Evolutionary conservation across 2,888 invertebrate genomes (phyloP).

Genomic region (Eupithecia exiguata): DNA sequence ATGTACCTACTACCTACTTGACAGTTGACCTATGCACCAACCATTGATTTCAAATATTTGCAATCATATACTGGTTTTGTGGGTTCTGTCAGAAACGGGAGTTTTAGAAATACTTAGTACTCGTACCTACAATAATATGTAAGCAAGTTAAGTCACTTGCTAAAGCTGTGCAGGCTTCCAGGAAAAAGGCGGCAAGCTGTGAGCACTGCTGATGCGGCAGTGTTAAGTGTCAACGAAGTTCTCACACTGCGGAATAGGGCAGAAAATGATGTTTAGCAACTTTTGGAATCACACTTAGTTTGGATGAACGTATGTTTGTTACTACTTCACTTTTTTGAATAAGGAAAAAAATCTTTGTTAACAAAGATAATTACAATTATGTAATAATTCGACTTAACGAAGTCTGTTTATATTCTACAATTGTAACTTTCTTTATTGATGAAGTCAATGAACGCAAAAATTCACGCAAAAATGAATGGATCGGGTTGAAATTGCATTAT

Average conservation of each 20-base stretch:
- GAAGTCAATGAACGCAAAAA: no score
- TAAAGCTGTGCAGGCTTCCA: background rate
- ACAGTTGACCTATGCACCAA: no score
- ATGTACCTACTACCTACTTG: no score
- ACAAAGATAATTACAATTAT: no score
- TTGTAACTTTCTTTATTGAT: no score
- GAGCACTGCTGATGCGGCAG: constrained; percentile 5
- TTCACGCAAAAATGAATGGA: no score
- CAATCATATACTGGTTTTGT: background rate
- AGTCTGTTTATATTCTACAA: no score
- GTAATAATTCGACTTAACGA: no score
- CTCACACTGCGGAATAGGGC: constrained; percentile 3
- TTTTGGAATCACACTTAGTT: background rate
- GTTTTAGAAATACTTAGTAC: background rate
- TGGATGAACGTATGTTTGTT: no score
- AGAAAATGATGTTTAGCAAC: background rate
- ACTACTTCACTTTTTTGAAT: no score
- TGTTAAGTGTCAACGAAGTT: background rate
- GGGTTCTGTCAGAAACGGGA: background rate
- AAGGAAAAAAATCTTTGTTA: no score
- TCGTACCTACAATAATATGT: background rate
- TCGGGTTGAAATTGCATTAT: no score
- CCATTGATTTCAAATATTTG: background rate
- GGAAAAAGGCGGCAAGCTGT: constrained; percentile 1
- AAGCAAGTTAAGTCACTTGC: background rate